Base-by-base conservation (phyloP, 1,140 invertebrate species). In the Zaprionus davidi region DNA sequence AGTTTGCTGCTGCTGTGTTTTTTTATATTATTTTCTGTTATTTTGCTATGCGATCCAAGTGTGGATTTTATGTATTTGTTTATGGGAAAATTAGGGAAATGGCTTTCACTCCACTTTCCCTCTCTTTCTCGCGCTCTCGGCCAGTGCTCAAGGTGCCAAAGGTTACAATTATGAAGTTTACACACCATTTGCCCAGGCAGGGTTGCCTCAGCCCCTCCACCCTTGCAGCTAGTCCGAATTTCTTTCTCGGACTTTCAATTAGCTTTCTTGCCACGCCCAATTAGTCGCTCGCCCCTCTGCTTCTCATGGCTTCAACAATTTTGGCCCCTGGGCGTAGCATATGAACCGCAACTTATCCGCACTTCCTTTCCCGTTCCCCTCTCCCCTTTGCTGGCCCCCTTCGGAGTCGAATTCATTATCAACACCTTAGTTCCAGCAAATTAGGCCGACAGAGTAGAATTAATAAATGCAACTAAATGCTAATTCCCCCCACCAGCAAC, bases 31-130 rank as follows among this genome's bases (percentile, higher is more conserved):
- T 46, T 28, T 60, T 63, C 38, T 46, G 41, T 12, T 49, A 59
- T 70, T 69, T 72, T 58, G 73, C 56, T 70, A 22, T 81, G 79
- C 76, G 75, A 46, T 82, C 77, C 77, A 91, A 91, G 90, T 92
- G 90, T 91, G 86, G 86, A 92, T 91, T 92, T 92, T 92, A 92
- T 92, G 90, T 84, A 76, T 85, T 90, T 90, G 90, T 91, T 92
- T 91, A 92, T 92, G 90, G 86, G 83, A 87, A 91, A 91, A 91
- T 91, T 91, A 91, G 83, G 88, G 79, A 91, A 91, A 91, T 91
- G 79, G 83, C 83, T 85, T 75, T 85, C 78, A 84, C 85, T 87
- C 79, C 82, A 71, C 70, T 76, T 79, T 76, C 20, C 58, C 63
- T 22, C 38, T 58, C 36, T 46, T n/a, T 46, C 41, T 17, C 55